phyloP scores from a whole-genome alignment of 2,888 invertebrate species.

The Acleris emargana region DNA sequence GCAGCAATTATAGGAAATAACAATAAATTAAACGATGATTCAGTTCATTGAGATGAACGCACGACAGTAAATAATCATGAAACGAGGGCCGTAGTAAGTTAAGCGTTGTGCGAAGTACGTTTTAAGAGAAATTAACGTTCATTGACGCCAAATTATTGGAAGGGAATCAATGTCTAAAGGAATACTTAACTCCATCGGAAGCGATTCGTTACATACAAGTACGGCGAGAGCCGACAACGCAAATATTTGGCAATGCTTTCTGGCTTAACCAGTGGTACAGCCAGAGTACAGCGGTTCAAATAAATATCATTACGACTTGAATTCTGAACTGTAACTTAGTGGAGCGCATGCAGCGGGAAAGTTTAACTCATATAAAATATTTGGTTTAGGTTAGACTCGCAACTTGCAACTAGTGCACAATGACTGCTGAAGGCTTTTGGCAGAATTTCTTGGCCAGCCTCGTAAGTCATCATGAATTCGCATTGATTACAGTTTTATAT shows the following conservation, averaged over 20 bases:
- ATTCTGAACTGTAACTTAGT: slow-evolving; percentile 28
- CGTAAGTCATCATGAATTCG: slow-evolving; percentile 49
- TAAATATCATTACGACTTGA: slow-evolving; percentile 40
- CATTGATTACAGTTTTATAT: slow-evolving; percentile 55
- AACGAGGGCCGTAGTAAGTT: neutral
- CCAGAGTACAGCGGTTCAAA: slow-evolving; percentile 50
- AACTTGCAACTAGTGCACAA: slow-evolving; percentile 16
- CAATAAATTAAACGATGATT: slow-evolving; percentile 43
- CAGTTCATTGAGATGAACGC: slow-evolving; percentile 30
- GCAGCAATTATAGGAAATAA: slow-evolving; percentile 43
- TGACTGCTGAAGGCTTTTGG: slow-evolving; percentile 55
- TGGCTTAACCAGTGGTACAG: slow-evolving; percentile 63
- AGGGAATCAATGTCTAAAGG: slow-evolving; percentile 12
- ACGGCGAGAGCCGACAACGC: slow-evolving; percentile 60
- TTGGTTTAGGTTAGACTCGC: slow-evolving; percentile 14
- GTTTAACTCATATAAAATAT: slow-evolving; percentile 22
- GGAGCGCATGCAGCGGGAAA: slow-evolving; percentile 5
- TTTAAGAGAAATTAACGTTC: slow-evolving; percentile 25
- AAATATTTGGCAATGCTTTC: slow-evolving; percentile 72
- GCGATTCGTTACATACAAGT: slow-evolving; percentile 50
- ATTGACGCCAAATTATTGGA: slow-evolving; percentile 27
- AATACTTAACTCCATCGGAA: slow-evolving; percentile 45
- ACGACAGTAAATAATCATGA: slow-evolving; percentile 25
- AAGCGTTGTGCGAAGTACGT: slow-evolving; percentile 7
- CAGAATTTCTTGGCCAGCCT: slow-evolving; percentile 52